phyloP scores from a whole-genome alignment of 2,797 vertebrate species.

The Gastrophryne carolinensis region DNA sequence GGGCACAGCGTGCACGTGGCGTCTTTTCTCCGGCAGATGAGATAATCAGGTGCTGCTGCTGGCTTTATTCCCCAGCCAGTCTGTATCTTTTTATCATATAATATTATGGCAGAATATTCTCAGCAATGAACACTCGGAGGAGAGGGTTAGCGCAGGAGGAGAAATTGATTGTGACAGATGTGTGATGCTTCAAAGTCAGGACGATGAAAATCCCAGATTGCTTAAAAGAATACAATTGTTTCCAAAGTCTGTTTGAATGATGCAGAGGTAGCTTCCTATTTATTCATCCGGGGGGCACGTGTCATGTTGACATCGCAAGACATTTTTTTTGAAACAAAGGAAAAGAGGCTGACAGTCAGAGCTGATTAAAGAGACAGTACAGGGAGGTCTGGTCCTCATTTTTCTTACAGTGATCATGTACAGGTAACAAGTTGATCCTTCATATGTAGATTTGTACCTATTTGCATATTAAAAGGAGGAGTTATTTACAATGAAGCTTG shows the following conservation, averaged over 20 bases:
- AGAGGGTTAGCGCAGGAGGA: conserved; percentile 10
- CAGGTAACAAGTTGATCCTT: no score
- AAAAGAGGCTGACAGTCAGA: no score
- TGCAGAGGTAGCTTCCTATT: neutral
- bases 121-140: conserved; percentile 42
- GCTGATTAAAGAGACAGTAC: neutral
- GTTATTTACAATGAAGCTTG: no score
- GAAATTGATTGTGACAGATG: conserved; percentile 45
- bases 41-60: neutral
- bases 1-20: neutral
- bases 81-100: conserved; percentile 35
- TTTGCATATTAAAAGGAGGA: no score
- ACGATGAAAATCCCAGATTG: conserved; percentile 3
- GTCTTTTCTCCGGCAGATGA: conserved; percentile 5
- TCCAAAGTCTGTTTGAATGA: neutral
- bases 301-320: neutral
- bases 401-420: no score
- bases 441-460: no score
- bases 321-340: no score
- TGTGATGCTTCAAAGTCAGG: conserved; percentile 40
- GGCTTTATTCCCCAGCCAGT: neutral
- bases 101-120: conserved; percentile 38
- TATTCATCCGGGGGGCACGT: neutral
- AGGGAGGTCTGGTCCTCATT: neutral
- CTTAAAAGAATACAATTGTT: conserved; percentile 10